Evolutionary conservation across 1,140 invertebrate species (phyloP).

Genomic region (Armadillidium nasatum): DNA sequence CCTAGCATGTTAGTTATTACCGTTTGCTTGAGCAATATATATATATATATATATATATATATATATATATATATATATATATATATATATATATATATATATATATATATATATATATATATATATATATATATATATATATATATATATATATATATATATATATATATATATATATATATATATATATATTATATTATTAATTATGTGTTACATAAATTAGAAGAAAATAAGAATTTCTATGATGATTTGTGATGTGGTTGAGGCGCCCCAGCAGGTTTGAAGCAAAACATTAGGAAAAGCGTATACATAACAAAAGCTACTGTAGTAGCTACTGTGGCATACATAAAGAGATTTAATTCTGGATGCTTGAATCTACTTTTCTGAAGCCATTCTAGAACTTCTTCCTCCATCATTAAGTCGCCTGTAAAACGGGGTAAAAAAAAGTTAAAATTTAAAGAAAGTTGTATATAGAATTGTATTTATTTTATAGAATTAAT

Average conservation of each 20-base stretch:
- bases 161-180: too few relatives aligned
- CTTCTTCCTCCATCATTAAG: constrained; percentile 73
- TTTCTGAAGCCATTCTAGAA: constrained; percentile 88
- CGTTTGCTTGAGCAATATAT: too few relatives aligned
- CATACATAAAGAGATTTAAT: constrained; percentile 91
- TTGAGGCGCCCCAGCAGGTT: constrained; percentile 33
- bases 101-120: too few relatives aligned
- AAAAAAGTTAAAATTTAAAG: not conserved
- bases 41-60: too few relatives aligned
- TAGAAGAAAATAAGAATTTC: too few relatives aligned
- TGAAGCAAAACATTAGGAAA: constrained; percentile 82
- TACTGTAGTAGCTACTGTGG: constrained; percentile 73
- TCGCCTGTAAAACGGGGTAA: constrained; percentile 63
- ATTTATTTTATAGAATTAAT: not conserved
- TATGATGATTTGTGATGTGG: not conserved
- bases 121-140: too few relatives aligned
- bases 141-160: too few relatives aligned
- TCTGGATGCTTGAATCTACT: constrained; percentile 89
- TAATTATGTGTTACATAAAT: too few relatives aligned
- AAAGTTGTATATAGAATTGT: not conserved
- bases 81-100: too few relatives aligned
- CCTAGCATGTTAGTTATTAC: too few relatives aligned
- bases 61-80: too few relatives aligned
- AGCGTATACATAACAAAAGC: constrained; percentile 84
- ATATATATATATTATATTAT: too few relatives aligned